Base-by-base conservation (phyloP, 2,888 invertebrate genomes). In the Muscina levida region DNA sequence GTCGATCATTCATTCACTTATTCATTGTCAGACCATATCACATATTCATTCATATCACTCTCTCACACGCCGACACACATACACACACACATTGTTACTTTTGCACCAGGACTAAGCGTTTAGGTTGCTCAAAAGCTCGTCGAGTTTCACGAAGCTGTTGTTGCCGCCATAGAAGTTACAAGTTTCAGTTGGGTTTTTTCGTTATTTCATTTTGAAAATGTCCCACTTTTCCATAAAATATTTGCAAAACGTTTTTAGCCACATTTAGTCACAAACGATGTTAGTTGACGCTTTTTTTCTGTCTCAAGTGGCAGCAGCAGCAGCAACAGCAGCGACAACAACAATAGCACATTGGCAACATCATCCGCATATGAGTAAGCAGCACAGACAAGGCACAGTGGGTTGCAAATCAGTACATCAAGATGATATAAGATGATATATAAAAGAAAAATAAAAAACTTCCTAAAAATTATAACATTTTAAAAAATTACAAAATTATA, bases 151-250 rank as follows among this genome's bases (percentile, higher is more conserved):
- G 11, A 22, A 48, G 19, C 48, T 15, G 22, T 56, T 70, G 22
- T 19, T 31, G 17, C 26, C 17, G 56, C 46, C 39, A 11, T 17
- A 59, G 59, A 62, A 13, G 42, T 62, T 62, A 19, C 62, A 39
- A 62, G 37, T 67, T 70, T 72, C 19, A 71, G 37, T 70, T 8
- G 42, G 66, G 56, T 71, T 73, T 73, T 86, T 85, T 87, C 86
- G 85, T 87, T 87, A 86, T 85, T 85, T 86, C 74, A 73, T 77
- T 77, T 81, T 74, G 87, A 83, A 85, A 86, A 81, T 87, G 88
- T 87, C 87, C 88, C 85, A 88, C 88, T 88, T 88, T 88, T 88
- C 86, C 88, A 87, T 86, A 84, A 88, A 87, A 84, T 87, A 87
- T 88, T 87, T 86, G 85, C 84, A 86, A 87, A 85, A 82, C 83